These are phyloP conservation scores for Leptopilina drosophilae DNA, from an alignment of 2,888 invertebrate genomes.

Conservation along the genomic window DNA sequence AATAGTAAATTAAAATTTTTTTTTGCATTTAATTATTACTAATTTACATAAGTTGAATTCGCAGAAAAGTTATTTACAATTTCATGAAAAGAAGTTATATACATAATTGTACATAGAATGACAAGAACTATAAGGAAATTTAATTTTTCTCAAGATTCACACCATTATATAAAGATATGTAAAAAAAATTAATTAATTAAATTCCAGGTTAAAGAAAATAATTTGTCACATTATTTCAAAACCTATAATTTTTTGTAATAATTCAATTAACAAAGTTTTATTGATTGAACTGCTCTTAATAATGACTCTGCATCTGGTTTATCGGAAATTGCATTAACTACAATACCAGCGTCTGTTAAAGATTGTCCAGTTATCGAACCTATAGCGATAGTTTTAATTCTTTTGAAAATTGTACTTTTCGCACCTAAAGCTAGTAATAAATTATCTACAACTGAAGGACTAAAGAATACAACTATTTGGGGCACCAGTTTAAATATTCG, in stretches of 20 bases:
- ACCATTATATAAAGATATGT: background rate
- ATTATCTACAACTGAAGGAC: conserved; percentile 71
- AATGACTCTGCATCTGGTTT: conserved; percentile 71
- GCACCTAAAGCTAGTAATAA: conserved; percentile 59
- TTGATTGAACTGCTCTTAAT: conserved; percentile 59
- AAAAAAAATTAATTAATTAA: no score
- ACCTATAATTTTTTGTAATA: background rate
- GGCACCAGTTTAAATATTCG: conserved; percentile 54
- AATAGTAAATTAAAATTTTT: no score
- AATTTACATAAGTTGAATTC: no score
- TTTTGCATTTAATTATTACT: no score
- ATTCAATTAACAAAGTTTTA: background rate
- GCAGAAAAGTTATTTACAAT: no score
- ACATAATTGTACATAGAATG: no score
- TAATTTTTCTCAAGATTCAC: no score
- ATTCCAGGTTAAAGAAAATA: no score
- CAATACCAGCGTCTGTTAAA: conserved; percentile 60
- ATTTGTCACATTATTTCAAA: no score
- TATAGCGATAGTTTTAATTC: conserved; percentile 69
- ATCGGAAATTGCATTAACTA: conserved; percentile 63
- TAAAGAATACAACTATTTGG: conserved; percentile 71
- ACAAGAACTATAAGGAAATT: no score
- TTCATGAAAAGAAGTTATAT: no score
- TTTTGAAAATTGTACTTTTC: conserved; percentile 50
- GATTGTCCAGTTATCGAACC: conserved; percentile 71